Evolutionary conservation across 2,113 vertebrate genomes (phyloP).

Genomic region (Triplophysa siluroides): DNA sequence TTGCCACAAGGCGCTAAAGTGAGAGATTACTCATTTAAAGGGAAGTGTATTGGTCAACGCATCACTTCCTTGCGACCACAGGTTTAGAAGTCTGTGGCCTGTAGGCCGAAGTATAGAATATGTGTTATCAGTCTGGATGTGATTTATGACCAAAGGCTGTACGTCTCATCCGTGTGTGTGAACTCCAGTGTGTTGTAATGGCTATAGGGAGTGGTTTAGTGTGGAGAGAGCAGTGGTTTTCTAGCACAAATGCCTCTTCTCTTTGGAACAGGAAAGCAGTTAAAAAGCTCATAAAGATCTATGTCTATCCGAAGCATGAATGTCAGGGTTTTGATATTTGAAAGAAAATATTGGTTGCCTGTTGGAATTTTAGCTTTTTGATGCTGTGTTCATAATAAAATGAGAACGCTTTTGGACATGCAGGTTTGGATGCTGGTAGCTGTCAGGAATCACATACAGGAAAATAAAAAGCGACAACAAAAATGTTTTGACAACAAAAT

Average conservation of each 20-base stretch:
- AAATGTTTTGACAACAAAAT: slow-evolving; percentile 3
- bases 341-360: neutral
- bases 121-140: neutral
- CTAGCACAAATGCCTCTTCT: neutral
- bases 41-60: neutral
- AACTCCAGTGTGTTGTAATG: neutral
- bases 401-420: neutral
- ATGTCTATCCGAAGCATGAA: neutral
- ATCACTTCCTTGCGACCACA: neutral
- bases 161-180: neutral
- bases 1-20: neutral
- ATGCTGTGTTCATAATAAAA: neutral
- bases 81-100: neutral
- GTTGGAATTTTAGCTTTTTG: neutral
- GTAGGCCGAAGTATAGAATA: neutral
- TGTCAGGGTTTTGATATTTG: neutral
- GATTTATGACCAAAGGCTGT: neutral
- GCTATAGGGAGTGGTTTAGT: neutral
- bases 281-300: neutral
- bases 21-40: slow-evolving; percentile 13
- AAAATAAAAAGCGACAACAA: neutral
- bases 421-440: neutral
- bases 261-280: neutral
- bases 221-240: neutral
- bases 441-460: neutral